Percentiles rank a stretch among this genome's conserved stretches.
These are phyloP conservation scores for Manacus vitellinus DNA, from an alignment of 2,113 vertebrate genomes.

Conservation along the genomic window DNA sequence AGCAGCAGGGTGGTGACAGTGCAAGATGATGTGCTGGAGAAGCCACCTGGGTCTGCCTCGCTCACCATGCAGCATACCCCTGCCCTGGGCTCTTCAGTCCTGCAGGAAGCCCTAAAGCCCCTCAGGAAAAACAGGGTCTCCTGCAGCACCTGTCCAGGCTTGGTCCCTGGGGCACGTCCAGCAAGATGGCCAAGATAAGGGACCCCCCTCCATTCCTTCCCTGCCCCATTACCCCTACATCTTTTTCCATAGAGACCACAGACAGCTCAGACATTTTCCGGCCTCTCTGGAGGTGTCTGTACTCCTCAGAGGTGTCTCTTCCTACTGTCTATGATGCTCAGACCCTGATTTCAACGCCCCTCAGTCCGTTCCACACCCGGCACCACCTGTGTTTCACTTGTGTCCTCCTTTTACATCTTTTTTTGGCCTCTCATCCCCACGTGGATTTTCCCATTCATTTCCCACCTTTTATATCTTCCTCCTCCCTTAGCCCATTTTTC, in stretches of 20 bases:
- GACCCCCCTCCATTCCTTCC: rapidly evolving
- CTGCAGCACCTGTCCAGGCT: not conserved
- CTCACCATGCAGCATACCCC: not conserved
- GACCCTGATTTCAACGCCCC: not conserved
- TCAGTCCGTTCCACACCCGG: rapidly evolving
- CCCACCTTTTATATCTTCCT: constrained; percentile 1
- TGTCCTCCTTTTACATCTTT: not conserved
- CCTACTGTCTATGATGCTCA: rapidly evolving
- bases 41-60: not conserved
- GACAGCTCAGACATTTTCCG: not conserved
- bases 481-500: not conserved
- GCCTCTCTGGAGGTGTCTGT: not conserved
- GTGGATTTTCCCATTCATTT: constrained; percentile 1
- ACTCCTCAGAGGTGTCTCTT: not conserved
- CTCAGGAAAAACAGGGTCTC: not conserved
- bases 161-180: not conserved
- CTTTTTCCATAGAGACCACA: not conserved
- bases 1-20: not conserved
- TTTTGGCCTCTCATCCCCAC: not conserved
- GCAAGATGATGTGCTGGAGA: not conserved
- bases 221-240: not conserved
- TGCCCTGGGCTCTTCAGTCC: not conserved
- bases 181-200: not conserved
- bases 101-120: not conserved
- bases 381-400: not conserved